Evolutionary conservation across 2,888 invertebrate genomes (phyloP).

Genomic region (Rapana venosa): DNA sequence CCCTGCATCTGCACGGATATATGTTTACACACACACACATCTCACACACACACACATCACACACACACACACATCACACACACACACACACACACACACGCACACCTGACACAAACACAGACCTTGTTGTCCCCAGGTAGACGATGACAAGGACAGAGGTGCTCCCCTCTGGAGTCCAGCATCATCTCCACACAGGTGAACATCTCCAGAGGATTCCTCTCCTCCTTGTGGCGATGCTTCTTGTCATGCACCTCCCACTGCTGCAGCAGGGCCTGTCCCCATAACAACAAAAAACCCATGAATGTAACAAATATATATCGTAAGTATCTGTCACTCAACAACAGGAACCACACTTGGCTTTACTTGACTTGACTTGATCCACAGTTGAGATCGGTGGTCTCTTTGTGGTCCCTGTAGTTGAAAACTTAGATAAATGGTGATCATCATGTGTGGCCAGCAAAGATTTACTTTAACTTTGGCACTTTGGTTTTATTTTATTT

Average conservation of each 20-base stretch:
- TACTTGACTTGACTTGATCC: too few relatives aligned
- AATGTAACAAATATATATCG: not conserved
- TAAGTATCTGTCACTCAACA: too few relatives aligned
- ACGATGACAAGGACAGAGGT: constrained; percentile 87
- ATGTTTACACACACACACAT: not conserved
- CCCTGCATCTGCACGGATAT: too few relatives aligned
- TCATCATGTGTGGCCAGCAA: too few relatives aligned
- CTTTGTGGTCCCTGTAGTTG: too few relatives aligned
- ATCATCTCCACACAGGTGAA: constrained; percentile 91
- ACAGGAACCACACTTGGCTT: too few relatives aligned
- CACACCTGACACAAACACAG: constrained; percentile 50
- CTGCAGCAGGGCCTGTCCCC: constrained; percentile 78
- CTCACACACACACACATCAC: not conserved
- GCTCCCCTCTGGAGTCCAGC: constrained; percentile 84
- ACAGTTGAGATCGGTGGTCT: too few relatives aligned
- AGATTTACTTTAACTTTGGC: too few relatives aligned
- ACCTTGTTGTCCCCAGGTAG: constrained; percentile 97
- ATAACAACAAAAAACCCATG: not conserved
- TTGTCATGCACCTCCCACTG: constrained; percentile 88
- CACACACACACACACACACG: not conserved
- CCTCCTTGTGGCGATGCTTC: constrained; percentile 65
- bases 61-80: not conserved
- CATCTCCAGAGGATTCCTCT: constrained; percentile 80
- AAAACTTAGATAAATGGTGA: too few relatives aligned
- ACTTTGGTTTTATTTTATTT: too few relatives aligned